Conservation (phyloP, 2,888 invertebrate species). For the Hemicrepidius hirtus region DNA sequence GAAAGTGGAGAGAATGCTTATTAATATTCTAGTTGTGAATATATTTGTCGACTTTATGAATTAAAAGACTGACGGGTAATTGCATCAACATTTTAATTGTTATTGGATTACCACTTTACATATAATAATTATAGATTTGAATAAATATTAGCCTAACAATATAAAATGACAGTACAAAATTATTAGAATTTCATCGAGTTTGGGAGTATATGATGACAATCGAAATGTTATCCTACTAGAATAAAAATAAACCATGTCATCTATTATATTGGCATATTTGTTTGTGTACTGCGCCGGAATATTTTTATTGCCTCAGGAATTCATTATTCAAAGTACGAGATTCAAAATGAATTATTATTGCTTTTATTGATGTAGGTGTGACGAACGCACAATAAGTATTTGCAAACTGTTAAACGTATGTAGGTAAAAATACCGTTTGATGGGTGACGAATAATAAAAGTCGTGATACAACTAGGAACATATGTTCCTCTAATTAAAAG, state of each 20-base stretch:
- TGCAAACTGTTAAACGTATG: constrained; percentile 37
- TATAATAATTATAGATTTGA: too few relatives aligned
- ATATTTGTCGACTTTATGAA: background rate
- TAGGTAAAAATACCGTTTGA: constrained; percentile 47
- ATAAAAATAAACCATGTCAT: constrained; percentile 17
- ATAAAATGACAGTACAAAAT: too few relatives aligned
- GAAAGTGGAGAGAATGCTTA: too few relatives aligned
- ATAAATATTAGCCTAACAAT: too few relatives aligned
- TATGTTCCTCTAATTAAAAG: constrained; percentile 36
- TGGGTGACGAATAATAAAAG: constrained; percentile 32
- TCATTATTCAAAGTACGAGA: constrained; percentile 8
- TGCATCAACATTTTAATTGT: too few relatives aligned
- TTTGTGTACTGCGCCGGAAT: constrained; percentile 4
- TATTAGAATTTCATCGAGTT: too few relatives aligned
- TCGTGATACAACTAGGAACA: constrained; percentile 32
- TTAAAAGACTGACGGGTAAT: too few relatives aligned
- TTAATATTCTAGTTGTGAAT: background rate
- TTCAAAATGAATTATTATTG: constrained; percentile 16
- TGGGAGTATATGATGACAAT: too few relatives aligned
- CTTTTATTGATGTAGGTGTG: constrained; percentile 36
- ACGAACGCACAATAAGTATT: constrained; percentile 30
- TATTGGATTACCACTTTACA: too few relatives aligned
- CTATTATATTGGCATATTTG: background rate
- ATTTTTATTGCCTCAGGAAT: constrained; percentile 5
- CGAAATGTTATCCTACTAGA: background rate